Base-by-base conservation (phyloP, 2,888 invertebrate species). In the Galeopsomyia nigrocyanea region DNA sequence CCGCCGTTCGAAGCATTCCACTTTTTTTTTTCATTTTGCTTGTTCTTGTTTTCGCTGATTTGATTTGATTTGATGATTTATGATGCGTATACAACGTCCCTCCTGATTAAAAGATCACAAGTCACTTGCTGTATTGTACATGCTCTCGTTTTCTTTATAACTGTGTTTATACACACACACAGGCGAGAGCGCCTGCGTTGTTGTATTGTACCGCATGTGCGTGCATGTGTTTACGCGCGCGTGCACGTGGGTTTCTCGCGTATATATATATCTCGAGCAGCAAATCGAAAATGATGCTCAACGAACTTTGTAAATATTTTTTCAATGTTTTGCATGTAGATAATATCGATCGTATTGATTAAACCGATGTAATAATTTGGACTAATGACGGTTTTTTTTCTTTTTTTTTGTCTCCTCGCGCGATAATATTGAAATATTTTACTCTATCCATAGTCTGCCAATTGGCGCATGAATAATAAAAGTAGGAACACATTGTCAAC, bases 261-360 rank as follows among this genome's bases (percentile, higher is more conserved):
- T 71, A 75, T 74, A 74, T 71, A n/a, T n/a, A n/a, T n/a, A n/a
- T n/a, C n/a, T n/a, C n/a, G n/a, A n/a, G 55, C 76, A 75, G 73
- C 74, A 75, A 39, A 58, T 65, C 62, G 71, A 71, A 39, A 39
- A 1, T 1, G 68, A 68, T 57, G 78, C 78, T 76, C 78, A 77
- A 75, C 75, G 76, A 77, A 75, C 76, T 76, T 26, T 26, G 2
- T 26, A 5, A 2, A 26, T 73, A 71, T 63, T 72, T 68, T 51
- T 46, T 62, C 68, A 67, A 74, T 73, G 56, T n/a, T n/a, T n/a
- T n/a, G n/a, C n/a, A n/a, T 5, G 26, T 5, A 26, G 26, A 26
- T 26, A 26, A 26, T 26, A 3, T 26, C 26, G 5, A n/a, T n/a
- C n/a, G n/a, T 68, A 57, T 60, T 61, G 58, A 50, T 14, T 50